Evolutionary conservation across 2,888 invertebrate species (phyloP), one percentile per base, ranked within the genome.

Genomic region (Autographa pulchrina): DNA sequence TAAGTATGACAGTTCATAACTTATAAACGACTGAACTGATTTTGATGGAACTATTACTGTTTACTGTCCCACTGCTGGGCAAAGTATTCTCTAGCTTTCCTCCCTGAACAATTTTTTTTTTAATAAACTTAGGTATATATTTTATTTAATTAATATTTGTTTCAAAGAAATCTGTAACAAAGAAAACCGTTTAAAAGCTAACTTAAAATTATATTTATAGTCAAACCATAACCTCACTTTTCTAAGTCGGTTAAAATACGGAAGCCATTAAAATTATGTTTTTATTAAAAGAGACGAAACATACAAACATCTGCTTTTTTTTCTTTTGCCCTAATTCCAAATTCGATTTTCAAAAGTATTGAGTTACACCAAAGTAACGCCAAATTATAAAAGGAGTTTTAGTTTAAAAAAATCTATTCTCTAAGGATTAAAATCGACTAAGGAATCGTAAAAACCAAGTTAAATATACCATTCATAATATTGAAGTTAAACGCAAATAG

Each of bases 261-360:
- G 31, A 16, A 56, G 54, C 54, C 54, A 25, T 56, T 48, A n/a
- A n/a, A 48, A 48, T 48, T n/a, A n/a, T 48, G 48, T n/a, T 43
- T 18, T 48, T 54, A 18, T 20, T 54, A 4, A 20, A 48, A 54
- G 5, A 20, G 16, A 16, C 52, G 11, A 54, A 8, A 54, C 18
- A 38, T 68, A 62, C n/a, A 64, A 70, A 70, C 79, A 75, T 65
- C 69, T 78, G 79, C 62, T 54, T 56, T 56, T 79, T 71, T 74
- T 75, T 77, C 63, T 31, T 16, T 72, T 76, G 73, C 74, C 59
- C 72, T 75, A 68, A 83, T 81, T 83, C 81, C 58, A 62, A 71
- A 71, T 83, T 82, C 71, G 70, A 83, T 76, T 80, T 71, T 68
- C 74, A 75, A 83, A 77, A 74, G 74, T 81, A 65, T 83, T 66